Conservation (phyloP, 2,113 vertebrate species). For the Gavia stellata region DNA sequence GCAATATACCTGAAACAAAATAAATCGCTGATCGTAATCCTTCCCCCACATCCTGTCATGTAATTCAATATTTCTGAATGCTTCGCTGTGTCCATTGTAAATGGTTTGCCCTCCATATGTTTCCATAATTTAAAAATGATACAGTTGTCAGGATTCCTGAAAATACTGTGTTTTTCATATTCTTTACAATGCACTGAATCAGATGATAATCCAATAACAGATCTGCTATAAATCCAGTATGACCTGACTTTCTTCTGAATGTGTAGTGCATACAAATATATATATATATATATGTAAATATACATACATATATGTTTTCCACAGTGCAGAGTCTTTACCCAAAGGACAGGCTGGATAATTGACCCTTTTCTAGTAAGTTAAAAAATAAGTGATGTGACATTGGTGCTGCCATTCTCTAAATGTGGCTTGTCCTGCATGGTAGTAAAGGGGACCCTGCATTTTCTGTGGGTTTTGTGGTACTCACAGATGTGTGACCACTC, state of each 20-base stretch:
- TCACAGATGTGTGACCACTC: neutral
- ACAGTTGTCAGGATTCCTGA: neutral
- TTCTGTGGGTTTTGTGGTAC: neutral
- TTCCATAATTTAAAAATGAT: neutral
- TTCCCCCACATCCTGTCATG: neutral
- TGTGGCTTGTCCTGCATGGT: fast-evolving
- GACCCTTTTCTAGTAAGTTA: neutral
- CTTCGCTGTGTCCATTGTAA: neutral
- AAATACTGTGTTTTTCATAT: neutral
- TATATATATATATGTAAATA: neutral
- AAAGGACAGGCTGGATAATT: neutral
- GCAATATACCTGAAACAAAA: neutral
- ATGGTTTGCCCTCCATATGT: neutral
- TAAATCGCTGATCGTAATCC: neutral
- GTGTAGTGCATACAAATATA: neutral
- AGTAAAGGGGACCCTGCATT: neutral
- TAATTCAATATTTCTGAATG: neutral
- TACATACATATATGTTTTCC: neutral
- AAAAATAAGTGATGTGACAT: neutral
- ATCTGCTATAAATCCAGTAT: neutral
- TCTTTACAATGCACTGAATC: neutral
- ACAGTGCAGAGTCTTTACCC: neutral
- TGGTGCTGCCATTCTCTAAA: neutral
- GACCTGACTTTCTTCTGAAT: neutral
- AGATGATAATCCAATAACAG: neutral